Evolutionary conservation across 2,797 vertebrate genomes (phyloP).

Genomic region (Notolabrus celidotus): DNA sequence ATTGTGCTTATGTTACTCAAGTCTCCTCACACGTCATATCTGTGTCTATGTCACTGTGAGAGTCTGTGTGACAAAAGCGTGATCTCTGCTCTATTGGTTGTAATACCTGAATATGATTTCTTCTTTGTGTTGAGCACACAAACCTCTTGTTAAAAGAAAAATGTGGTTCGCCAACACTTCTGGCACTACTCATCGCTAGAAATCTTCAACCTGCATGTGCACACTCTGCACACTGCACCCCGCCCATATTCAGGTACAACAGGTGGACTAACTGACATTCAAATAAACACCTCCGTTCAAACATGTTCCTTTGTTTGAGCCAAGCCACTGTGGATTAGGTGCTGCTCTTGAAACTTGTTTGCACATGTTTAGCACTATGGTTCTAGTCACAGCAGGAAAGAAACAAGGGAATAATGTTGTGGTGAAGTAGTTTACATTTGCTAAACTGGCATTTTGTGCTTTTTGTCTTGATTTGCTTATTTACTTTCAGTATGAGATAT

Average conservation of each 20-base stretch:
- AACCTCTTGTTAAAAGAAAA: conserved; percentile 2
- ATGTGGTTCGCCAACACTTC: too few relatives aligned
- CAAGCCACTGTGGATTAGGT: not conserved
- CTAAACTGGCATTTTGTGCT: too few relatives aligned
- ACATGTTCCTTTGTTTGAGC: conserved; percentile 26
- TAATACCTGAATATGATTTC: not conserved
- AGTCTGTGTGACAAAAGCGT: not conserved
- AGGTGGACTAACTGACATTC: conserved; percentile 67
- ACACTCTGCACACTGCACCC: conserved; percentile 5
- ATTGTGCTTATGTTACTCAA: too few relatives aligned
- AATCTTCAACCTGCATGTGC: conserved; percentile 13
- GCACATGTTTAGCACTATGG: not conserved
- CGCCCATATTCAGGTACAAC: conserved; percentile 20
- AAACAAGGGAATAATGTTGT: not conserved
- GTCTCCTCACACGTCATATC: too few relatives aligned
- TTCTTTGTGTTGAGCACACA: not conserved
- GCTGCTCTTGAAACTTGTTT: not conserved
- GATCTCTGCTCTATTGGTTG: not conserved
- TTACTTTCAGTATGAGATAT: too few relatives aligned
- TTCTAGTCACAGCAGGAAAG: not conserved
- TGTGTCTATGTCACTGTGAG: not conserved
- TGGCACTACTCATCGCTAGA: too few relatives aligned
- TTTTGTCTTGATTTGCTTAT: too few relatives aligned
- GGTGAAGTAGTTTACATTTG: too few relatives aligned
- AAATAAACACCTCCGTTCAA: conserved; percentile 50